Evolutionary conservation across 92 coral and sea anemone genomes (phyloP).

Genomic region (Palythoa heliodiscus): DNA sequence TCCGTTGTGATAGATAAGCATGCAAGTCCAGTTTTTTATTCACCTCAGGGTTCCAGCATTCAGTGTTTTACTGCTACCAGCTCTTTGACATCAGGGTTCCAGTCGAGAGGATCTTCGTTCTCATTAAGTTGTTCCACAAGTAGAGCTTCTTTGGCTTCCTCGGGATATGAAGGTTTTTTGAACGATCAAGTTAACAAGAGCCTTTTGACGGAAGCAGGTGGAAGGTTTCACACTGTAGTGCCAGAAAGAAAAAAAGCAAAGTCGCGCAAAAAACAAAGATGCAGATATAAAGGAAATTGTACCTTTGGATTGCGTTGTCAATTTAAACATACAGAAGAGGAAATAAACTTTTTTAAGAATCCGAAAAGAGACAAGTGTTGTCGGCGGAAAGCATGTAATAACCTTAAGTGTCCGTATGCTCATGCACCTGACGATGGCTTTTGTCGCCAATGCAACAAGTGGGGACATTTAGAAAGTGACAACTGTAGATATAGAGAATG

Average conservation of each 20-base stretch:
- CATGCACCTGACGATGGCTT: constrained; percentile 7
- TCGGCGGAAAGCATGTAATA: constrained; percentile 7
- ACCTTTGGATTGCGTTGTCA: neutral
- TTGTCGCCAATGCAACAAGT: constrained; percentile 20
- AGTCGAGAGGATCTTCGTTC: neutral
- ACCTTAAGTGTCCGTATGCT: neutral
- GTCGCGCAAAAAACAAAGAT: neutral
- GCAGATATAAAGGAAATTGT: constrained; percentile 17
- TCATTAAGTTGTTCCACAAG: constrained; percentile 23
- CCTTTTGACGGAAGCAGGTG: neutral
- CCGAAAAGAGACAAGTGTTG: neutral
- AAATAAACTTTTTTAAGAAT: neutral
- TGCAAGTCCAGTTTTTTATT: neutral
- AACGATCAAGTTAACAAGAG: neutral
- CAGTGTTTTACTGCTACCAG: no score
- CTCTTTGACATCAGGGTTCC: neutral
- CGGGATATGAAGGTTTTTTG: neutral
- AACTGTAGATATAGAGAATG: neutral
- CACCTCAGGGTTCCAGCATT: neutral
- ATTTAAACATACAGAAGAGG: constrained; percentile 9
- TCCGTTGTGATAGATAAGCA: neutral
- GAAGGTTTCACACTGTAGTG: constrained; percentile 13
- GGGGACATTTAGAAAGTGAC: constrained; percentile 29
- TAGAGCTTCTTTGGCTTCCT: constrained; percentile 20
- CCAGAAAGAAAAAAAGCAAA: neutral